Base-by-base conservation (phyloP, 2,888 invertebrate species). In the Megastigmus dorsalis region DNA sequence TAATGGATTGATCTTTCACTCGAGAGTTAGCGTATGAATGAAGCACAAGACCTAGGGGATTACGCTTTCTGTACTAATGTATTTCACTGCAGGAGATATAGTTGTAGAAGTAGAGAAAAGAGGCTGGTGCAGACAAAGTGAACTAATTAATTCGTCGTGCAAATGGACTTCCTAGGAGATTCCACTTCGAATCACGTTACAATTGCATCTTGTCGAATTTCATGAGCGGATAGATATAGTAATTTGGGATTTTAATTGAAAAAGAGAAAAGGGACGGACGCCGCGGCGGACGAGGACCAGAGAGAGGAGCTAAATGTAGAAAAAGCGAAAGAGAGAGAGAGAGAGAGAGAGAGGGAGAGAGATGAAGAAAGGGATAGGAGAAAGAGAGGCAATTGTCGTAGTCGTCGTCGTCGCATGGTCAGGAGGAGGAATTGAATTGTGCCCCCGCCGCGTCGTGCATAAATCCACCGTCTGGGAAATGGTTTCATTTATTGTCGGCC, bases 361-460 rank as follows among this genome's bases (percentile, higher is more conserved):
- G 13, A 43, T 9, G 43, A 38, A 2, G 33, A 26, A 30, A n/a
- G 3, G 33, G 28, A 15, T 13, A 15, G 13, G 45, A 59, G 57
- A 3, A 43, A 59, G 36, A 57, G 38, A 52, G 52, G 62, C 71
- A 67, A 75, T 75, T 75, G 70, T 72, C 70, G 52, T 65, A n/a
- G n/a, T n/a, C n/a, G n/a, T 33, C 10, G 41, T 41, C 63, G 52
- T 52, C 60, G 60, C 54, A 23, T 63, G 74, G 50, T 45, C 68
- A 63, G 63, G n/a, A 55, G 54, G 30, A 62, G 26, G 66, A 72
- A 75, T 75, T 75, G 70, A 75, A 75, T 75, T 71, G 75, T 41
- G 18, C 45, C 1, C 26, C 2, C n/a, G 48, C 18, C 57, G 50
- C 60, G 36, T 63, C 55, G 54, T 13, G 70, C 66, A 70, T 66